Percentiles rank a stretch among this genome's conserved stretches.
Conservation (phyloP, 2,113 vertebrate genomes). For the Chloropsis cyanopogon region DNA sequence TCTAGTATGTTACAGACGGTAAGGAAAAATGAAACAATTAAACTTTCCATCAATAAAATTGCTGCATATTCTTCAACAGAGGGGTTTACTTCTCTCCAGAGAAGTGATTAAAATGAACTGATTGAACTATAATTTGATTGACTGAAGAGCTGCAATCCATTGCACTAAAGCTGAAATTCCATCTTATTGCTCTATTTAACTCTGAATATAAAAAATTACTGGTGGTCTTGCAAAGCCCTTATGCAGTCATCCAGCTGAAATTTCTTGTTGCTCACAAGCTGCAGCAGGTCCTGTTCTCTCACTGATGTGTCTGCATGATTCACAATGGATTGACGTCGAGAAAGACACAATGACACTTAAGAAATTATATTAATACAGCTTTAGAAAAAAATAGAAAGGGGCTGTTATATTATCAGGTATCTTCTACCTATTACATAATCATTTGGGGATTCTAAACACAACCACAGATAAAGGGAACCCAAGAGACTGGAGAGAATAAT, state of each 20-base stretch:
- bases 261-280: background rate
- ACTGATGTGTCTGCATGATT: background rate
- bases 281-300: background rate
- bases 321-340: background rate
- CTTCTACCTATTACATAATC: background rate
- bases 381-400: background rate
- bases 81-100: slow-evolving; percentile 77
- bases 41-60: slow-evolving; percentile 82
- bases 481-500: background rate
- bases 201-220: slow-evolving; percentile 47
- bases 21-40: slow-evolving; percentile 85
- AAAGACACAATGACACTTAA: background rate
- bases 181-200: slow-evolving; percentile 69
- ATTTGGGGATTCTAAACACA: background rate
- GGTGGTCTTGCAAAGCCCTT: slow-evolving; percentile 1
- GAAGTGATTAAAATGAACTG: slow-evolving; percentile 81
- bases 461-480: background rate
- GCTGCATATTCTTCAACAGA: slow-evolving; percentile 75
- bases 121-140: slow-evolving; percentile 81
- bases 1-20: slow-evolving; percentile 74
- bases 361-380: background rate
- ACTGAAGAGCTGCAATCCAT: slow-evolving; percentile 68
- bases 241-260: slow-evolving; percentile 6
- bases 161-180: slow-evolving; percentile 60
- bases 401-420: background rate